phyloP scores from a whole-genome alignment of 2,888 invertebrate genomes.

The Zelleria hepariella region DNA sequence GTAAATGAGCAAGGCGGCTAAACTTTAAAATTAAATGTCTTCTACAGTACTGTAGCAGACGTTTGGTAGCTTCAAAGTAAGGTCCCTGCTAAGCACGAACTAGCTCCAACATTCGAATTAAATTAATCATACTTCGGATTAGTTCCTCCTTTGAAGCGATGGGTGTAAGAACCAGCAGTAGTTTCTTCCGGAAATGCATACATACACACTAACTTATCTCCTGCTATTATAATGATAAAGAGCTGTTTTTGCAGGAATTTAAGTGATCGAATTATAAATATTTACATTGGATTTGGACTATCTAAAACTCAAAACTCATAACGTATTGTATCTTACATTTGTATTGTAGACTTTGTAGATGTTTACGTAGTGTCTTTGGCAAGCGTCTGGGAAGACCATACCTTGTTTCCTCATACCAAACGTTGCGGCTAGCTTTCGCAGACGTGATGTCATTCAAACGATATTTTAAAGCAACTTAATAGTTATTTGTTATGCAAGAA shows the following conservation, averaged over 20 bases:
- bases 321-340: too few relatives aligned
- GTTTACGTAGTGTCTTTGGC: too few relatives aligned
- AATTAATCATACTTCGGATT: constrained; percentile 67
- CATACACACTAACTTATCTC: too few relatives aligned
- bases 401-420: not conserved
- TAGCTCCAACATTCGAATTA: constrained; percentile 55
- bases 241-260: too few relatives aligned
- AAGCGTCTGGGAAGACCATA: not conserved
- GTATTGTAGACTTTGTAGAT: too few relatives aligned
- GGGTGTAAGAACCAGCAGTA: not conserved
- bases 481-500: too few relatives aligned
- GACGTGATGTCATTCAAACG: constrained; percentile 36
- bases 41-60: not conserved
- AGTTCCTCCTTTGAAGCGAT: constrained; percentile 54
- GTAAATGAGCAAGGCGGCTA: too few relatives aligned
- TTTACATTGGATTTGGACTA: too few relatives aligned
- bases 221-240: too few relatives aligned
- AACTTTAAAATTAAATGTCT: too few relatives aligned
- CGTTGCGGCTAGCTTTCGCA: constrained; percentile 27
- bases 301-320: too few relatives aligned
- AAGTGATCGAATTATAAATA: too few relatives aligned
- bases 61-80: not conserved
- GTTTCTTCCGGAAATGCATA: not conserved
- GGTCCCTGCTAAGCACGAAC: constrained; percentile 26
- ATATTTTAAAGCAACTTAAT: constrained; percentile 3